phyloP scores from a whole-genome alignment of 2,113 vertebrate genomes.

The Chionomys nivalis region DNA sequence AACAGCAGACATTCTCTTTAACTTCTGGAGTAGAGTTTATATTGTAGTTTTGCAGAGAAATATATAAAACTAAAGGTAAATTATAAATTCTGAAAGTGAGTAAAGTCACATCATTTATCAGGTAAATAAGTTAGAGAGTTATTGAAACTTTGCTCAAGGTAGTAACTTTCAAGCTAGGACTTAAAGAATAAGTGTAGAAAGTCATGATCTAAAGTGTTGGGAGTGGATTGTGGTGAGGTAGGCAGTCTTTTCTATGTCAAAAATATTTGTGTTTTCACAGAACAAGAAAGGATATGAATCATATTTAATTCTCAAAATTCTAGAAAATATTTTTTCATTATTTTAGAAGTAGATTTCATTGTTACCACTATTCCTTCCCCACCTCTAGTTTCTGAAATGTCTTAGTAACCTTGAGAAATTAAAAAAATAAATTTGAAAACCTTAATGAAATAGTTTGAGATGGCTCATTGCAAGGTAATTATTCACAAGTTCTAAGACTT shows the following conservation, averaged over 20 bases:
- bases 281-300: neutral
- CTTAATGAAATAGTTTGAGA: slow-evolving; percentile 65
- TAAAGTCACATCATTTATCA: neutral
- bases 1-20: neutral
- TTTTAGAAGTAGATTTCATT: neutral
- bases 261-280: neutral
- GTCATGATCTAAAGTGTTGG: neutral
- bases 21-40: neutral
- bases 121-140: neutral
- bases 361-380: neutral
- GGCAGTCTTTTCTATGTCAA: neutral
- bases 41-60: neutral
- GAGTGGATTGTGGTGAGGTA: accelerated
- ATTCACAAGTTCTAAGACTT: slow-evolving; percentile 66
- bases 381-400: neutral
- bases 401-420: slow-evolving; percentile 44
- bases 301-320: neutral
- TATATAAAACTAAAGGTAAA: neutral
- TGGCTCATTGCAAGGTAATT: slow-evolving; percentile 58
- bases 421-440: slow-evolving; percentile 10
- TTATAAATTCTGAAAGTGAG: neutral
- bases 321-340: neutral
- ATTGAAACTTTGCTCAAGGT: neutral
- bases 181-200: neutral
- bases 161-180: neutral